Conservation (phyloP, 2,888 invertebrate species). For the Craniophora ligustri region DNA sequence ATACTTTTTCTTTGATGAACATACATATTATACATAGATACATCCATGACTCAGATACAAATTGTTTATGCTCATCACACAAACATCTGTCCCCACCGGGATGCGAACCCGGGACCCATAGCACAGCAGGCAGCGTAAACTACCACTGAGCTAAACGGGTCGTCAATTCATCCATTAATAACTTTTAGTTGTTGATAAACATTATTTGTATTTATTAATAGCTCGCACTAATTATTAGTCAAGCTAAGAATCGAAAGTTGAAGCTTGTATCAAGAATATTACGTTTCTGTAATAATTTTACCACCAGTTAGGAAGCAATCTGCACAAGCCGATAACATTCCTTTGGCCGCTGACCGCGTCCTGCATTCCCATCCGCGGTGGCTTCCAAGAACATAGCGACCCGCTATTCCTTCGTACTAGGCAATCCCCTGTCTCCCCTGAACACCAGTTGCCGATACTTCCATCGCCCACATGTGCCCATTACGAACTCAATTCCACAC, state of each 20-base stretch:
- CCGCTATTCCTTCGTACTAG: conserved; percentile 69
- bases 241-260: conserved; percentile 24
- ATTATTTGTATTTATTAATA: conserved; percentile 20
- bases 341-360: conserved; percentile 66
- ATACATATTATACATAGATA: too few species aligned
- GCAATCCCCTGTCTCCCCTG: conserved; percentile 54
- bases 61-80: too few species aligned
- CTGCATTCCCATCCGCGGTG: conserved; percentile 79
- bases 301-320: conserved; percentile 60
- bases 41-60: too few species aligned
- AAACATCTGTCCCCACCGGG: too few species aligned
- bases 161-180: conserved; percentile 3
- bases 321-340: conserved; percentile 65
- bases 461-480: conserved; percentile 78
- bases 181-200: conserved; percentile 7
- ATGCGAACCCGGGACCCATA: too few species aligned
- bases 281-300: conserved; percentile 44
- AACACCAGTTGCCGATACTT: conserved; percentile 65
- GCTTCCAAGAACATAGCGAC: conserved; percentile 77
- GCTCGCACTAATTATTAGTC: conserved; percentile 12
- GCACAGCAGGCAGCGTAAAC: too few species aligned
- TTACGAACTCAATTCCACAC: conserved; percentile 77
- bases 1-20: too few species aligned
- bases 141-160: too few species aligned
- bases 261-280: conserved; percentile 19